Conservation (phyloP, 1,140 invertebrate species). For the Helicoverpa armigera region DNA sequence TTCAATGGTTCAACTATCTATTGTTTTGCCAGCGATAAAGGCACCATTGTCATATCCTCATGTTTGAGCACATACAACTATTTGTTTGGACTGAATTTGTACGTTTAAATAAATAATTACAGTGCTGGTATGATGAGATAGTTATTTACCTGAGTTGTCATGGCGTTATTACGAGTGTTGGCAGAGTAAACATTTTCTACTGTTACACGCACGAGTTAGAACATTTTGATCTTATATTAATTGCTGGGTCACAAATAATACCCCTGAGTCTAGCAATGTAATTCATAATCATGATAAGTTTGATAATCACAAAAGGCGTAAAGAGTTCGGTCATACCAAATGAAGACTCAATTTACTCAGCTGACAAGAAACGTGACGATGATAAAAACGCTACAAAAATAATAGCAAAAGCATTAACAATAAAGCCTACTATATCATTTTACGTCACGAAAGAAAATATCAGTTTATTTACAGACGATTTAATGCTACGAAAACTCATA, state of each 20-base stretch:
- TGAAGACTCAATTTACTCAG: background rate
- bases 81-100: slow-evolving; percentile 4
- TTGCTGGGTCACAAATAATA: too few species aligned
- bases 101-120: slow-evolving; percentile 17
- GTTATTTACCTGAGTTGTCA: background rate
- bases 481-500: slow-evolving; percentile 4
- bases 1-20: slow-evolving; percentile 2
- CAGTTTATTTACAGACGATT: slow-evolving; percentile 1
- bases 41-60: background rate
- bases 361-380: slow-evolving; percentile 1
- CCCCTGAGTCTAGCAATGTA: too few species aligned
- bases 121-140: background rate
- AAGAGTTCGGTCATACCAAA: background rate
- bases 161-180: background rate
- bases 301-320: background rate
- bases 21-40: background rate
- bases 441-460: slow-evolving; percentile 1
- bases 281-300: background rate
- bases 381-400: slow-evolving; percentile 1
- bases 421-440: background rate
- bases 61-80: background rate
- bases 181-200: background rate
- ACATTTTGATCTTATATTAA: background rate
- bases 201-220: background rate
- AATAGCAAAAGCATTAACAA: slow-evolving; percentile 20